phyloP scores from a whole-genome alignment of 2,888 invertebrate genomes.

The Agapetus fuscipes region DNA sequence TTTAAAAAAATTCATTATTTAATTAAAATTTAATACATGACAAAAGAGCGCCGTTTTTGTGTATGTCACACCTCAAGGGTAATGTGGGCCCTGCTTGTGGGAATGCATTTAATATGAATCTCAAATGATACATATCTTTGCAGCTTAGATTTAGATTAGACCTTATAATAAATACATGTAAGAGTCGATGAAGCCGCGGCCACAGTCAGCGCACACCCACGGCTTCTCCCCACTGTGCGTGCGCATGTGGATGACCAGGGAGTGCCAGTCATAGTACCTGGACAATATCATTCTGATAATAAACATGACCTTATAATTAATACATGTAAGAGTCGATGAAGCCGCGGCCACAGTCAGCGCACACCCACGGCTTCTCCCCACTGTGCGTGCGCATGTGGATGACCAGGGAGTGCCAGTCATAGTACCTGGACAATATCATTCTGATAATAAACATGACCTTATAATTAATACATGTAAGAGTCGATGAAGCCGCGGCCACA shows the following conservation, averaged over 20 bases:
- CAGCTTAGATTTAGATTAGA: background rate
- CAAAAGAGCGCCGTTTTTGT: too few species aligned
- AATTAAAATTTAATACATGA: background rate
- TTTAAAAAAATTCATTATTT: too few species aligned
- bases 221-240: slow-evolving; percentile 55
- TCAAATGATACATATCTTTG: too few species aligned
- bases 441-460: too few species aligned
- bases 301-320: too few species aligned
- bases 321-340: slow-evolving; percentile 37
- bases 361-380: slow-evolving; percentile 33
- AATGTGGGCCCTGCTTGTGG: too few species aligned
- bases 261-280: slow-evolving; percentile 52
- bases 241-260: slow-evolving; percentile 48
- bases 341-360: slow-evolving; percentile 33
- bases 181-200: slow-evolving; percentile 50
- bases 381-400: slow-evolving; percentile 34
- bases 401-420: slow-evolving; percentile 28
- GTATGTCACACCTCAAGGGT: too few species aligned
- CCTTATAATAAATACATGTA: slow-evolving; percentile 28
- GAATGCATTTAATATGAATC: too few species aligned
- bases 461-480: slow-evolving; percentile 33
- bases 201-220: slow-evolving; percentile 45
- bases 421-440: too few species aligned
- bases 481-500: slow-evolving; percentile 53
- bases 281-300: too few species aligned